Evolutionary conservation across 2,797 vertebrate genomes (phyloP), one percentile per base, ranked within the genome.

Genomic region (Anguilla megastoma): DNA sequence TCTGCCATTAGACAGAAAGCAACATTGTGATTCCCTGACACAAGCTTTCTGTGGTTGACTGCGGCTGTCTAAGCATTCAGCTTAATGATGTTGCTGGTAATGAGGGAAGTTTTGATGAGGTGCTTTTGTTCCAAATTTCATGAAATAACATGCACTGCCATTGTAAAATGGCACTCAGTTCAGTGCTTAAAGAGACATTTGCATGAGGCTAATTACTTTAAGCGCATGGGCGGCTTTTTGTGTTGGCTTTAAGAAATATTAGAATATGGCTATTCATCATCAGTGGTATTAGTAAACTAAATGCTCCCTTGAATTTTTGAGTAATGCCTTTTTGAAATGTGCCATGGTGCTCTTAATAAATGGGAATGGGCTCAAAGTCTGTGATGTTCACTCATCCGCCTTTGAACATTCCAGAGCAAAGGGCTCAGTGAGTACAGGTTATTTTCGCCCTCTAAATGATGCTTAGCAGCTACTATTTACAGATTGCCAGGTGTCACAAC

Each of bases 1-100:
- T 94, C 90, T 91, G 90, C 91, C 91, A 89, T 91, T 91, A 93
- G 88, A 84, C 48, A 24, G 88, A 87, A 82, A 90, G 45, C 86
- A 87, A 6, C 88, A 90, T 91, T 85, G 92, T 88, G 76, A 80
- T 45, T 89, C 91, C 74, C 84, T 92, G 91, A 91, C 91, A 90
- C 90, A 16, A 82, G 83, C 92, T 93, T 93, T 92, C 91, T 91
- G 89, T 41, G 89, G 89, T 88, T 90, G 91, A 93, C 88, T 54
- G 52, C 79, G 69, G 86, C 88, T 91, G 89, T 89, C 88, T 86
- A 71, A 92, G 87, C 84, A 80, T 91, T 91, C 92, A 88, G 90
- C 89, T 87, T 94, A 93, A 94, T 91, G 92, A 93, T 88, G 89
- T 87, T 66, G 85, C 86, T 9, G 30, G 87, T 95, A 94, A 95